Evolutionary conservation across 2,888 invertebrate species (phyloP), one percentile per base, ranked within the genome.

Genomic region (Oscheius sp.): DNA sequence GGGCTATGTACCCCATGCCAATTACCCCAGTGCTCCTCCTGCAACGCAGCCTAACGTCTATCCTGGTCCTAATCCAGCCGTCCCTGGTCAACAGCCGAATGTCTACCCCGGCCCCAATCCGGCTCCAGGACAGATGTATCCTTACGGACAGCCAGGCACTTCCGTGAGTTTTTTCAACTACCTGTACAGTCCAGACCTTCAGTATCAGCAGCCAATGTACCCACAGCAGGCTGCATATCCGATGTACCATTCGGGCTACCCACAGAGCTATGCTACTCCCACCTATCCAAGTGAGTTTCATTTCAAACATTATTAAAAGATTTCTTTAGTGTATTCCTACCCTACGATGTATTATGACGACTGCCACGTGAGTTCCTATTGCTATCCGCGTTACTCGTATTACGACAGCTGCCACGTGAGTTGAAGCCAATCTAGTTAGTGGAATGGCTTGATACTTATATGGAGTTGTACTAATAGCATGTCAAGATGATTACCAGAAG

Each of bases 331-430:
- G 53, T 68, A 58, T 58, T 59, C 47, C 13, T 70, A 70, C 21
- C 59, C 70, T 29, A 57, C 70, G 13, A 11, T 37, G 48, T 58
- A 59, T 47, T 42, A 70, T 32, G 70, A 70, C 48, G 42, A 48
- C 50, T 48, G 55, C 35, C 68, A 70, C 32, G 70, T 70, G 70
- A 70, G 70, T 70, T 29, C 35, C 21, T 53, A 70, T 33, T 70
- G 47, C 57, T 58, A 58, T 55, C 70, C 57, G 11, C 9, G 33
- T 2, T 48, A 21, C 42, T 42, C 42, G 21, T 59, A 70, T 50
- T 70, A 48, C 55, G 68, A 68, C 55, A 68, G 68, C 68, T 68
- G 68, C 55, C 55, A 68, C 68, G 68, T 68, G 68, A 68, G 68
- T 68, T 53, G 37, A 63, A 32, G 37, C 11, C 62, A 2, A 13